Percentiles rank a stretch among this genome's conserved stretches.
phyloP scores from a whole-genome alignment of 2,888 invertebrate genomes.

The Pecten maximus region DNA sequence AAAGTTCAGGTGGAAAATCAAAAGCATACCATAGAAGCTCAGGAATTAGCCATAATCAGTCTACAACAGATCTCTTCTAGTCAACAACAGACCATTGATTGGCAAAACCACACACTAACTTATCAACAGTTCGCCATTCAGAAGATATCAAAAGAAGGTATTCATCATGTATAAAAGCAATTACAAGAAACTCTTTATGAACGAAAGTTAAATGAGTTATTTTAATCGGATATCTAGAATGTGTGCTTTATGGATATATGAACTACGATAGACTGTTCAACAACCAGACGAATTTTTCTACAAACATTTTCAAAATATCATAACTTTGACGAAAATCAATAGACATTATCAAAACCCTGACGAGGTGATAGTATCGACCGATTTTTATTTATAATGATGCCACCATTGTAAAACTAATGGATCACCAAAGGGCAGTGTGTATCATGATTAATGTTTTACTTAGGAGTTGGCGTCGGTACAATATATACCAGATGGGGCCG shows the following conservation, averaged over 20 bases:
- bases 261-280: too few relatives aligned
- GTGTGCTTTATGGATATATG: too few relatives aligned
- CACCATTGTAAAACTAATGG: neutral
- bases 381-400: neutral
- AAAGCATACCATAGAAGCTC: too few relatives aligned
- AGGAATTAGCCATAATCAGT: neutral
- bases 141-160: neutral
- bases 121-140: neutral
- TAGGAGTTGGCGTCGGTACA: neutral
- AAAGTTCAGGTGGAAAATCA: too few relatives aligned
- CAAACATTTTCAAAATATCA: neutral
- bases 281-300: too few relatives aligned
- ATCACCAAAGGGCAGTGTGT: too few relatives aligned
- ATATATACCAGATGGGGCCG: neutral
- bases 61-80: neutral
- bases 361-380: too few relatives aligned
- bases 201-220: too few relatives aligned
- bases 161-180: neutral
- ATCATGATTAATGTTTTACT: neutral
- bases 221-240: too few relatives aligned
- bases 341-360: neutral
- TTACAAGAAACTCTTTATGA: too few relatives aligned
- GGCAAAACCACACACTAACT: too few relatives aligned
- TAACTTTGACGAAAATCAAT: neutral
- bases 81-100: neutral